These are phyloP conservation scores for Parotia lawesii DNA, from an alignment of 2,113 vertebrate species.

Conservation along the genomic window DNA sequence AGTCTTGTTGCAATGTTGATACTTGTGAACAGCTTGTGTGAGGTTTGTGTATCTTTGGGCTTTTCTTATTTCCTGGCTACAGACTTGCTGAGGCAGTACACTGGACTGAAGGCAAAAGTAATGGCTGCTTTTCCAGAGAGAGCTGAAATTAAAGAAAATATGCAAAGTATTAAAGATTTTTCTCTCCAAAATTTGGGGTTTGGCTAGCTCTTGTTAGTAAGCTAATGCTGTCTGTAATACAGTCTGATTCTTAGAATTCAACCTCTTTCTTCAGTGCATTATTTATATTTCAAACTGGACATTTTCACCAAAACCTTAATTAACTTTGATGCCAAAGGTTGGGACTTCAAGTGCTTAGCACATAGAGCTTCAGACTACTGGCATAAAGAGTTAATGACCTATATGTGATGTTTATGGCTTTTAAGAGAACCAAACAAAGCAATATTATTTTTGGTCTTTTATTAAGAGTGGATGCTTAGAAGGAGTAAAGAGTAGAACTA, in stretches of 20 bases:
- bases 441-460: slow-evolving; percentile 54
- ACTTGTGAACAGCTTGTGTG: not conserved
- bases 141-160: not conserved
- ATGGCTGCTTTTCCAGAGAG: slow-evolving; percentile 19
- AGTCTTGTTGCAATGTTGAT: not conserved
- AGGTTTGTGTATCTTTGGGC: not conserved
- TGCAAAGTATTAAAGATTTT: not conserved
- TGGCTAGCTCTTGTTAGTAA: not conserved
- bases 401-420: slow-evolving; percentile 1
- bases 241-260: slow-evolving; percentile 10
- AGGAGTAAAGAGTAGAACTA: not conserved
- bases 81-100: not conserved
- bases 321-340: slow-evolving; percentile 60
- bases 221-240: slow-evolving; percentile 1
- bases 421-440: slow-evolving; percentile 52
- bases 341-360: slow-evolving; percentile 48
- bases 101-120: slow-evolving; percentile 1
- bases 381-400: slow-evolving; percentile 46
- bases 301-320: slow-evolving; percentile 59
- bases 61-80: not conserved
- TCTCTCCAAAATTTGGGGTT: not conserved
- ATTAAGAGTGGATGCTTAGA: not conserved
- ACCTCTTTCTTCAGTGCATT: slow-evolving; percentile 69
- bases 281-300: slow-evolving; percentile 54
- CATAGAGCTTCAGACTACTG: slow-evolving; percentile 39